Base-by-base conservation (phyloP, 2,888 invertebrate species). In the Callyntrura guangdongensis region DNA sequence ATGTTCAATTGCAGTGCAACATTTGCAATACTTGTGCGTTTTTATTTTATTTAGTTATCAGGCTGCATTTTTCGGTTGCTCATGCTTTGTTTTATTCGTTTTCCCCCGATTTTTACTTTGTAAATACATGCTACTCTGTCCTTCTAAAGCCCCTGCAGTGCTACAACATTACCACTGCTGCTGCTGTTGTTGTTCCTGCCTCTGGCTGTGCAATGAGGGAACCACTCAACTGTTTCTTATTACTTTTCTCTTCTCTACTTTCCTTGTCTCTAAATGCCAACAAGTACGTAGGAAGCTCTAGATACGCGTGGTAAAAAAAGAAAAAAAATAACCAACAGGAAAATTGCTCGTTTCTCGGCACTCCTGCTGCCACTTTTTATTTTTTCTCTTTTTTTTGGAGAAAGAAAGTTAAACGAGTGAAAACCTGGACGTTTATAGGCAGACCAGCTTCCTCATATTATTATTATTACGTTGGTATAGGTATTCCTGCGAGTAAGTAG, bases 311-410 rank as follows among this genome's bases (percentile, higher is more conserved):
- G 36, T 45, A 72, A 45, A 45, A 72, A n/a, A n/a, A 69, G 6
- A 20, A 17, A 5, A 2, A 49, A 74, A 74, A 49, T 22, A 49
- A 20, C 74, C 74, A 74, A 49, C 47, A 74, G 47, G 47, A 74
- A 74, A 74, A 74, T 74, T 74, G 74, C 36, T 74, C 49, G 49
- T 74, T 74, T 74, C 67, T 74, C 74, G 47, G 49, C 74, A 22
- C 17, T 25, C 25, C 20, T 36, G 67, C 20, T 67, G 36, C 67
- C 14, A 25, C 14, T 67, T 20, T 61, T 20, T 22, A 4, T 61
- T 9, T n/a, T 61, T 53, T 53, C 5, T 53, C 53, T 14, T 53
- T 14, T 2, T 11, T 11, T 47, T 11, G 5, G 47, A 47, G 47
- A 53, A 53, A 53, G 61, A 53, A 53, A 53, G 53, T 53, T 53